Evolutionary conservation across 2,888 invertebrate genomes (phyloP), one percentile per base, ranked within the genome.

Genomic region (Sarcophaga subvicina): DNA sequence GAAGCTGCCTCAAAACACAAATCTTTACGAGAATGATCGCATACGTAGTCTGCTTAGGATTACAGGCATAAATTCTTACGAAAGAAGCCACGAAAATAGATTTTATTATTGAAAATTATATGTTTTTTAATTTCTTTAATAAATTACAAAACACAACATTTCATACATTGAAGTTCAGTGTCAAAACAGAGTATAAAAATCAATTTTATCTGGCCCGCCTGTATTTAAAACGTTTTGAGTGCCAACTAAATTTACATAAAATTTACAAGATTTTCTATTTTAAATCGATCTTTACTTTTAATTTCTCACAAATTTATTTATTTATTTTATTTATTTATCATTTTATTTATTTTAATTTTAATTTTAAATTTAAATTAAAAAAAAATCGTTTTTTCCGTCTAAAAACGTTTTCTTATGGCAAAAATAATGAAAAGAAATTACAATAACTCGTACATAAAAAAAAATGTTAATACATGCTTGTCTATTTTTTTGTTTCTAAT

Each of bases 401-500:
- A 37, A 37, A 76, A 37, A 10, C 8, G 37, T 37, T 37, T 37
- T 8, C 37, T 37, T 37, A 37, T 37, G 37, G 8, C 37, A 37
- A 37, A 37, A 37, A 8, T 37, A 8, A 37, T 37, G 37, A 37
- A 37, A 37, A 37, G 37, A 37, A 37, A 37, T 37, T 37, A 37
- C 37, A 37, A 37, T 8, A 37, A 37, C 5, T 37, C 37, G 3
- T 49, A 49, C 11, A 49, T 3, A 54, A 14, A 54, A 1, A 54
- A 14, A 54, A 5, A 4, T 54, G 54, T 54, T 37, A 37, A 37
- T 37, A 37, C 12, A 4, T n/a, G 25, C n/a, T n/a, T 25, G 3
- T 73, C 17, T 71, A 37, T 49, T 82, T 59, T 64, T 72, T 71
- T 66, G 67, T 45, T 14, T 81, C 71, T 80, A 86, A 86, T 83